phyloP scores from a whole-genome alignment of 2,888 invertebrate genomes.

The Rutpela maculata region DNA sequence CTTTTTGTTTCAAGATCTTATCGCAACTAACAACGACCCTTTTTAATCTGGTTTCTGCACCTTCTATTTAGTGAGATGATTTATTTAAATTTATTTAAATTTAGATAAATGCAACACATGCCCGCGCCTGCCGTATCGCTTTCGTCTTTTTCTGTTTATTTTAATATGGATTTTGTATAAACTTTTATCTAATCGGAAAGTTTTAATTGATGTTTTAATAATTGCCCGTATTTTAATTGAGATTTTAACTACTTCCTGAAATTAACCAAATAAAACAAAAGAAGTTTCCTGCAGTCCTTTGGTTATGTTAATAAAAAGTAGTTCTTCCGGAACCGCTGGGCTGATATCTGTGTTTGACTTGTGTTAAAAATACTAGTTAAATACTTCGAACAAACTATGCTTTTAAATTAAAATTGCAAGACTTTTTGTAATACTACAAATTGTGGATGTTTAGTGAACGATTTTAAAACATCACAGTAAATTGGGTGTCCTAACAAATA shows the following conservation, averaged over 20 bases:
- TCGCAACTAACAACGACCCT: constrained; percentile 61
- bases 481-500: no score
- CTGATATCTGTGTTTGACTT: no score
- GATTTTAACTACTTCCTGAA: constrained; percentile 23
- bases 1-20: constrained; percentile 67
- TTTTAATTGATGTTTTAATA: constrained; percentile 42
- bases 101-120: constrained; percentile 20
- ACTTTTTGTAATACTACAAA: no score
- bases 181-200: constrained; percentile 33
- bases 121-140: background rate
- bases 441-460: no score
- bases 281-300: background rate
- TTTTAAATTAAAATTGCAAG: no score
- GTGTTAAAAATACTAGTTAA: no score
- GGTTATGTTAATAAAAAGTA: background rate
- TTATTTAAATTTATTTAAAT: constrained; percentile 58
- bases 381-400: no score
- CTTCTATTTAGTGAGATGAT: constrained; percentile 55
- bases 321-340: background rate
- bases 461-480: no score
- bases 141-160: constrained; percentile 31
- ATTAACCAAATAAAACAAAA: constrained; percentile 14
- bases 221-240: constrained; percentile 20
- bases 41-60: constrained; percentile 62
- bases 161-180: constrained; percentile 20